Evolutionary conservation across 2,113 vertebrate species (phyloP).

Genomic region (Oncorhynchus clarkii): DNA sequence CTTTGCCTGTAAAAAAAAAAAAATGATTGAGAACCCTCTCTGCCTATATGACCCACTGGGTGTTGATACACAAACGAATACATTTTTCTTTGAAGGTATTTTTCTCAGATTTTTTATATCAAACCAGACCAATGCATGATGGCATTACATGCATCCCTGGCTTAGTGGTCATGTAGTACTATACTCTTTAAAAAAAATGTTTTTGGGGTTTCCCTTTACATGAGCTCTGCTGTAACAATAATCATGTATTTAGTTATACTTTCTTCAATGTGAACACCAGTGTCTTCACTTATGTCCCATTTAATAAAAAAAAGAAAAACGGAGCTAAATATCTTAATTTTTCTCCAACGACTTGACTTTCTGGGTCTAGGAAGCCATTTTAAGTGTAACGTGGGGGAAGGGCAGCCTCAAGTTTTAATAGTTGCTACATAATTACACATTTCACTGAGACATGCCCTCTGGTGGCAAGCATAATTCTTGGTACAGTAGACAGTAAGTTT

Average conservation of each 20-base stretch:
- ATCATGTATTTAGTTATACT: background rate
- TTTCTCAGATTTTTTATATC: too few relatives aligned
- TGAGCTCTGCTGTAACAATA: background rate
- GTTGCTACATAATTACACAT: slow-evolving; percentile 27
- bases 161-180: background rate
- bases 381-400: slow-evolving; percentile 62
- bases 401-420: slow-evolving; percentile 49
- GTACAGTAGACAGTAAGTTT: too few relatives aligned
- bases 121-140: too few relatives aligned
- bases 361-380: slow-evolving; percentile 67
- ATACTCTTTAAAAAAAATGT: background rate
- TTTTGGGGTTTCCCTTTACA: background rate
- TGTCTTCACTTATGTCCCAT: background rate
- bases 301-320: background rate
- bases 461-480: background rate
- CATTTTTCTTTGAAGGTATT: too few relatives aligned
- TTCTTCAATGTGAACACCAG: background rate
- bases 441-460: slow-evolving; percentile 4
- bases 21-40: too few relatives aligned
- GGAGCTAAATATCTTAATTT: background rate
- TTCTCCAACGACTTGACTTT: slow-evolving; percentile 45
- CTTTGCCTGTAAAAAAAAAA: background rate
- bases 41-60: too few relatives aligned
- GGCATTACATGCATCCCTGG: too few relatives aligned
- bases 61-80: too few relatives aligned